phyloP scores from a whole-genome alignment of 1,140 invertebrate species.

The Tetragnatha versicolor region DNA sequence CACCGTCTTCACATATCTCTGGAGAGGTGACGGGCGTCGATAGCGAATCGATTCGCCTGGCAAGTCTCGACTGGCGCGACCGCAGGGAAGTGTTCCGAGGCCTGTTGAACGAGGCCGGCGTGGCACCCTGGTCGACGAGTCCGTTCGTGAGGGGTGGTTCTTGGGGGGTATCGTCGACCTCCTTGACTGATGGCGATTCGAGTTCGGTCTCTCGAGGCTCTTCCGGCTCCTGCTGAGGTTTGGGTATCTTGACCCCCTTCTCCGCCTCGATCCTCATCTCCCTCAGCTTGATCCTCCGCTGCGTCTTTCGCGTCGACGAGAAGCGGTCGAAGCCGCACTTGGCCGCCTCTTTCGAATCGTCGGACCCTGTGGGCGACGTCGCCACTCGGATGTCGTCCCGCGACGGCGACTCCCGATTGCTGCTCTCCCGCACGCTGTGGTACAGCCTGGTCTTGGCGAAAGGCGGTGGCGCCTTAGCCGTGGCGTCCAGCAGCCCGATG shows the following conservation, averaged over 20 bases:
- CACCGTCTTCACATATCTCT: background rate
- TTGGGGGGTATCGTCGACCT: background rate
- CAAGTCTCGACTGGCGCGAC: conserved; percentile 39
- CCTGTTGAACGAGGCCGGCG: background rate
- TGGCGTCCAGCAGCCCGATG: conserved; percentile 15
- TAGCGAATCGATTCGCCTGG: conserved; percentile 35
- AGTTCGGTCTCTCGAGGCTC: too few species aligned
- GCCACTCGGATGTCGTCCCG: background rate
- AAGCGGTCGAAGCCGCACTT: conserved; percentile 38
- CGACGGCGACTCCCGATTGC: background rate
- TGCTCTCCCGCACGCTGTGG: conserved; percentile 11
- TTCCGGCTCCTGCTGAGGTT: too few species aligned
- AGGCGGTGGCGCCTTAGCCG: background rate
- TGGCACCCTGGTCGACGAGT: too few species aligned
- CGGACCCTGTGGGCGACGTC: background rate
- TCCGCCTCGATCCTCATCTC: conserved; percentile 49
- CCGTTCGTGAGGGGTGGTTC: too few species aligned
- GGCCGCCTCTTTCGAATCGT: background rate
- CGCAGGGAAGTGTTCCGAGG: conserved; percentile 26
- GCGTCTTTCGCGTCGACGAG: conserved; percentile 30
- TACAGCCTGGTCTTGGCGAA: conserved; percentile 33
- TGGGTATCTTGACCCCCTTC: too few species aligned
- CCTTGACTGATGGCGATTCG: too few species aligned
- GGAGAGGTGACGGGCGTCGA: conserved; percentile 17
- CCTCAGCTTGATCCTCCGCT: conserved; percentile 11